Evolutionary conservation across 2,888 invertebrate genomes (phyloP), one percentile per base, ranked within the genome.

Genomic region (Eupeodes luniger): DNA sequence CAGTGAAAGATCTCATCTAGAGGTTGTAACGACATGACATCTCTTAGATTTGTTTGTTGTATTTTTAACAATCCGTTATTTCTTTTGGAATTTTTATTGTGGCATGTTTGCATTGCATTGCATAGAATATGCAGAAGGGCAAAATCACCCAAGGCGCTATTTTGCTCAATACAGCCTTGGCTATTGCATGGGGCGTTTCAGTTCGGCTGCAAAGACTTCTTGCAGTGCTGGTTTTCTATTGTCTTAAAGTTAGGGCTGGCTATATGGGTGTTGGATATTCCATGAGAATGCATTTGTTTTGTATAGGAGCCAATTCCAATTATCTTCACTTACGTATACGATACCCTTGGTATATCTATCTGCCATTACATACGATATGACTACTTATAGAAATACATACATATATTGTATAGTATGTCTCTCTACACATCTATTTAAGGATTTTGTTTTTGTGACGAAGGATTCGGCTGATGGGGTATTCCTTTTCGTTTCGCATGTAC

Each of bases 301-400:
- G 55, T 12, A 55, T 69, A 40, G 76, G 76, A 87, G 61, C 80
- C 80, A 80, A 84, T 77, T 87, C 64, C 87, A 87, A 87, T 87
- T 87, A 84, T 87, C 84, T 77, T 87, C 44, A 57, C 53, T 55
- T 5, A 27, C 27, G 6, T 67, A 74, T 61, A 27, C 14, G 66
- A 47, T 49, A 44, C 76, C 27, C 55, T 80, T 7, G 36, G 51
- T 57, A 62, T 57, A 62, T 57, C 16, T 44, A 69, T 66, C 53
- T 79, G 67, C 51, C 49, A 36, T 47, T 47, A 40, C 6, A 19
- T n/a, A 19, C 27, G 27, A 27, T 27, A 27, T 27, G 27, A 27
- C 3, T 27, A 27, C 27, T 27, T 2, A 19, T 14, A 19, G 11
- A n/a, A n/a, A n/a, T n/a, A n/a, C n/a, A n/a, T n/a, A n/a, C n/a